Conservation (phyloP, 2,888 invertebrate genomes). For the Cyrtodaria siliqua region DNA sequence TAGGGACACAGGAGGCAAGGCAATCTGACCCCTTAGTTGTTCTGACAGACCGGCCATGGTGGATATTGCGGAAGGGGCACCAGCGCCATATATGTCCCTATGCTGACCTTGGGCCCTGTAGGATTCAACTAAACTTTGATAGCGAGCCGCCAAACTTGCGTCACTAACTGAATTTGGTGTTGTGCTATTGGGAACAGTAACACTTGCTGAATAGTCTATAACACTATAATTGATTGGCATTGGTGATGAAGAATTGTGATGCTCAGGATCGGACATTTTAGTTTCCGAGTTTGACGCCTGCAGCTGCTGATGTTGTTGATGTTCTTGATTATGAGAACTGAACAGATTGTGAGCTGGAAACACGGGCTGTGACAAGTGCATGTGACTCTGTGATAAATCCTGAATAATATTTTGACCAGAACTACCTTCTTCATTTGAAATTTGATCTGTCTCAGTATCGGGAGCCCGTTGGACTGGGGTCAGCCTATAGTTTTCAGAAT, state of each 20-base stretch:
- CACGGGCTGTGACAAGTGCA: constrained; percentile 5
- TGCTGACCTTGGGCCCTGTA: background rate
- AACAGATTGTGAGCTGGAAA: background rate
- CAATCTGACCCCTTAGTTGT: background rate
- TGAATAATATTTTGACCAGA: background rate
- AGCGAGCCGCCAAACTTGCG: constrained; percentile 20
- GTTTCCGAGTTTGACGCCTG: background rate
- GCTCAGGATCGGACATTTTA: background rate
- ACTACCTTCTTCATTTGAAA: background rate
- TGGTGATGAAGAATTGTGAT: constrained; percentile 4
- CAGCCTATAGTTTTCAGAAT: background rate
- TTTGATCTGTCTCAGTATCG: background rate
- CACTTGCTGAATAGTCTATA: constrained; percentile 11
- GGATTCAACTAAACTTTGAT: constrained; percentile 8
- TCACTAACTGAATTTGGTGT: constrained; percentile 3
- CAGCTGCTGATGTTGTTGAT: background rate
- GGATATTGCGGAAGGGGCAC: background rate
- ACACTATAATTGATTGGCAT: constrained; percentile 46
- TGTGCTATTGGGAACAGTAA: constrained; percentile 2
- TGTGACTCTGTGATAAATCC: constrained; percentile 3
- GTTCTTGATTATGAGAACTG: background rate
- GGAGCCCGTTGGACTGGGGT: no score
- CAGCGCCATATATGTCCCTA: constrained; percentile 1
- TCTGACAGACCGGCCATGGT: background rate
- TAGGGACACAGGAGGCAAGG: background rate